Conservation (phyloP, 2,113 vertebrate species). For the Melanotaenia duboulayi region DNA sequence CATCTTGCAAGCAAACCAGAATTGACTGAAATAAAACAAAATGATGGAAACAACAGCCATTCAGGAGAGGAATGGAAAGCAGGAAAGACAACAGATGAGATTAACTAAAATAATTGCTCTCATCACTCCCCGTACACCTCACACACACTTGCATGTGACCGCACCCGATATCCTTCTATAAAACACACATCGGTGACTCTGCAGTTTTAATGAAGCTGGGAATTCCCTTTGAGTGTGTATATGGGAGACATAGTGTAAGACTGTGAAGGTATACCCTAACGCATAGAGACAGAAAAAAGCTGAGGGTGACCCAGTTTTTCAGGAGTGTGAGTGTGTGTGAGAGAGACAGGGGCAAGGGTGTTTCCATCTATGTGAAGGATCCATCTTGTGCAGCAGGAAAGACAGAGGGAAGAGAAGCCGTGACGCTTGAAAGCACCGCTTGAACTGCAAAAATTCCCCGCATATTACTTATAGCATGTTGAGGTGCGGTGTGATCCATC, state of each 20-base stretch:
- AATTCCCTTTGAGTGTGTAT: constrained; percentile 66
- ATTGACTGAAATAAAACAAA: constrained; percentile 15
- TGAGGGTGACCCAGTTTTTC: constrained; percentile 64
- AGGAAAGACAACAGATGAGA: neutral
- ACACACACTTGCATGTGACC: constrained; percentile 17
- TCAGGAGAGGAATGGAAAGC: neutral
- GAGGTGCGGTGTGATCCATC: neutral
- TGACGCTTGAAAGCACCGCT: constrained; percentile 30
- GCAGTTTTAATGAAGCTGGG: constrained; percentile 33
- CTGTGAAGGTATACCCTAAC: constrained; percentile 52
- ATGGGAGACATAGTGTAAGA: constrained; percentile 24
- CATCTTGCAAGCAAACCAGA: neutral
- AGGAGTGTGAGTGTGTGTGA: neutral
- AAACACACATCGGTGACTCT: constrained; percentile 21
- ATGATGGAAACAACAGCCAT: neutral
- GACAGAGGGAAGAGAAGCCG: constrained; percentile 31
- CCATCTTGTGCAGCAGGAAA: constrained; percentile 72
- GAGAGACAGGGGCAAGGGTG: constrained; percentile 40
- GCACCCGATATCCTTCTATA: constrained; percentile 39
- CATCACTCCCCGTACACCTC: neutral
- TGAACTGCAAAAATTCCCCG: constrained; percentile 28
- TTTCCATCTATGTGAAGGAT: constrained; percentile 67
- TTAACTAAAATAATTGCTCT: no score
- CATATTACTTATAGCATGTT: neutral
- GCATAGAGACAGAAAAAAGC: constrained; percentile 43